Base-by-base conservation (phyloP, 2,113 vertebrate genomes). In the Silurus glanis region DNA sequence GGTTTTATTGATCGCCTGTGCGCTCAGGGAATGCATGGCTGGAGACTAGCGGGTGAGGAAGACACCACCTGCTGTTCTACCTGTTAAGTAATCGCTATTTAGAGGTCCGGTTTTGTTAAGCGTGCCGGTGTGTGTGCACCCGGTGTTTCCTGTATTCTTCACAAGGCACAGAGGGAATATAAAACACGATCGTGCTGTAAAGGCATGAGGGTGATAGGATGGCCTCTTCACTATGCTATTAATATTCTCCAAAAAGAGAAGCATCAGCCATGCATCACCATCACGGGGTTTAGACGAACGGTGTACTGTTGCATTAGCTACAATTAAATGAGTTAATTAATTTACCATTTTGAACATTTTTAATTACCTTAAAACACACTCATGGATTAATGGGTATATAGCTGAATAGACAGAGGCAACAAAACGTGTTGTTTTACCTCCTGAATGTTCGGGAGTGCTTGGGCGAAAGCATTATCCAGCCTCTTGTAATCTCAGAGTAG, bases 51-150 rank as follows among this genome's bases (percentile, higher is more conserved):
- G 49, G 23, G 25, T 9, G 14, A 16, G 56, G 59, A 78, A 67
- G 37, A 81, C 78, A 37, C 23, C 37, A 45, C 83, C 67, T 47
- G 69, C 87, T 82, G 79, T 81, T 58, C 67, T 82, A 80, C 87
- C 87, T 85, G 83, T 84, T 74, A 67, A 6, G 49, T 85, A 75
- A 88, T 49, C 37, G 83, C 87, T 80, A 75, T 88, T 88, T 75
- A 62, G 37, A 56, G 47, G 53, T 10, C 80, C 71, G 28, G 66
- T 47, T 66, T 85, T 88, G 67, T 85, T 76, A 85, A 82, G 76
- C 21, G 51, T 51, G 21, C 72, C 21, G 14, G 49, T 67, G 49
- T 87, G 47, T 82, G 16, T 59, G n/a, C 37, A 74, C 14, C 5
- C 55, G 6, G 19, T 37, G 9, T 21, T 9, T 17, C 9, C 28